Evolutionary conservation across 2,888 invertebrate species (phyloP), one percentile per base, ranked within the genome.

Genomic region (Latrodectus elegans): DNA sequence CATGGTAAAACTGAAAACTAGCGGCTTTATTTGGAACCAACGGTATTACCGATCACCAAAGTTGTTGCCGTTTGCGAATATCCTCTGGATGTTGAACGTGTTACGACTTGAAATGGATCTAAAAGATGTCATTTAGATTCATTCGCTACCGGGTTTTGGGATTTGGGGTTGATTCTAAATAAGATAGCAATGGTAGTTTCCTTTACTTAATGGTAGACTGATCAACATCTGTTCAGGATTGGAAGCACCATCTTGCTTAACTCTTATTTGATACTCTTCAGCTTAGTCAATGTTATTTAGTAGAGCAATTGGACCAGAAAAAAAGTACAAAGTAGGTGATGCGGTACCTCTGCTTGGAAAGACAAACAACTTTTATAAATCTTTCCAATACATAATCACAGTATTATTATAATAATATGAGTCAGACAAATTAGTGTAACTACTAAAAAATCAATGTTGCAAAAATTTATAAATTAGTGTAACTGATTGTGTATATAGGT

Each of bases 161-260:
- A 84, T 78, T 84, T 73, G 72, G 77, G 84, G 84, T 78, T 73
- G 77, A 72, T 84, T 78, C 77, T 72, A 77, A 84, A 84, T 82
- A 75, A 82, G 82, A 81, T 38, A 53, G 65, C 73, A 81, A 65
- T 74, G 81, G 82, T 75, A 82, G 75, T 82, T 82, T 68, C 68
- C 22, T 68, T 26, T 67, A 65, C 75, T 82, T 75, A 82, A 82
- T 82, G 75, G 82, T 75, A 60, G 74, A 55, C 60, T 53, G 53
- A 53, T 70, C 49, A 53, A 26, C 49, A 38, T 53, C 82, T 74
- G 68, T 22, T 49, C 53, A 75, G 82, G 75, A 52, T 53, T 22
- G 38, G 53, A 38, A 70, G 64, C 38, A 22, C 67, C 26, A 65
- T 55, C 67, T 74, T 52, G 78, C 70, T 75, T 82, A 68, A 70